Conservation (phyloP, 2,113 vertebrate species). For the Paraplagusia blochii region DNA sequence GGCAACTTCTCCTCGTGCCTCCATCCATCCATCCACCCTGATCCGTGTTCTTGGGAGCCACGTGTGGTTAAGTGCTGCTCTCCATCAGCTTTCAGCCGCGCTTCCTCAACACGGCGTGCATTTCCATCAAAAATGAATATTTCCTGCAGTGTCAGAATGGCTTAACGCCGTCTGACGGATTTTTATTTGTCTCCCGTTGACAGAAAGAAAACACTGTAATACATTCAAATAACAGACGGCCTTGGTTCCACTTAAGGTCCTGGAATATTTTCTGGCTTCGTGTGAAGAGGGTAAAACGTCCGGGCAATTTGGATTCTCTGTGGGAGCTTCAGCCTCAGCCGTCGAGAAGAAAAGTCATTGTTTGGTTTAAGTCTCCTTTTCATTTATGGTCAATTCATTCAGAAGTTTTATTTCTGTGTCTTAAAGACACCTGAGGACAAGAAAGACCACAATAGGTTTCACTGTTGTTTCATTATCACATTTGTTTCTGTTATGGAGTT, state of each 20-base stretch:
- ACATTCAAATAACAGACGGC: background rate
- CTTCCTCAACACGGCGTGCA: slow-evolving; percentile 34
- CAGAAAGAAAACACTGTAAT: slow-evolving; percentile 11
- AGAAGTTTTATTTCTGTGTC: no score
- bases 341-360: background rate
- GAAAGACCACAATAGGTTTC: no score
- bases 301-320: background rate
- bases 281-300: background rate
- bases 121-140: slow-evolving; percentile 49
- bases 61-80: slow-evolving; percentile 44
- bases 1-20: slow-evolving; percentile 28
- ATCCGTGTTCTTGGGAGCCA: slow-evolving; percentile 6
- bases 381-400: no score
- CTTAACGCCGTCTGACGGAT: slow-evolving; percentile 10
- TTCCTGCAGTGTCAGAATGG: slow-evolving; percentile 21
- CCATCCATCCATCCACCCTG: slow-evolving; percentile 31
- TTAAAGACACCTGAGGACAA: no score
- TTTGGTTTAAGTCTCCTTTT: background rate
- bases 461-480: no score
- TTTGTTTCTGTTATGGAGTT: no score
- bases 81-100: slow-evolving; percentile 57
- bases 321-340: background rate
- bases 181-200: slow-evolving; percentile 11
- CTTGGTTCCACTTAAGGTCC: slow-evolving; percentile 8
- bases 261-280: background rate